These are phyloP conservation scores for Pegea sp. DNA, from an alignment of 23 tunicate genomes.

Conservation along the genomic window DNA sequence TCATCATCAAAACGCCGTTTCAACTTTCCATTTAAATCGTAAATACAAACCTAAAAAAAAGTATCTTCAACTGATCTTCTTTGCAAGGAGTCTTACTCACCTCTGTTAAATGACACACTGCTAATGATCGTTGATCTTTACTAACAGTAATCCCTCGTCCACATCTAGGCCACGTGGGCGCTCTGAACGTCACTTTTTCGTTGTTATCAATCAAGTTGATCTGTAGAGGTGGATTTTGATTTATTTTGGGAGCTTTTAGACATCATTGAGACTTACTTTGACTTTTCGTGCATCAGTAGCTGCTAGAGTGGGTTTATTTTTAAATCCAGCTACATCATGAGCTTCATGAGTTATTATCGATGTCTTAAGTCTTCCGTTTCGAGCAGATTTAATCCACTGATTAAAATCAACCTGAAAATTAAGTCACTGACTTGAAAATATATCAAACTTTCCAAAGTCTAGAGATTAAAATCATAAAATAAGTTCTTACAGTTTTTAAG, in stretches of 20 bases:
- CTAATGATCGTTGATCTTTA: not conserved
- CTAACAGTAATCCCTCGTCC: slow-evolving; percentile 18
- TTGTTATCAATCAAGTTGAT: not conserved
- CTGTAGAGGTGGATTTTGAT: not conserved
- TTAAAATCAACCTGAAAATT: not conserved
- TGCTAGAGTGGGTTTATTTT: not conserved
- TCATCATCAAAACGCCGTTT: slow-evolving; percentile 4
- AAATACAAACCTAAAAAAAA: slow-evolving; percentile 7
- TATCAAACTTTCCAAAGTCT: no score
- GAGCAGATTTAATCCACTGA: not conserved
- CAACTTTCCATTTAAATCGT: slow-evolving; percentile 12
- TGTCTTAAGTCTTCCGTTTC: not conserved
- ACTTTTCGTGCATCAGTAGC: slow-evolving; percentile 1
- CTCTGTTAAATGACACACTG: slow-evolving; percentile 24
- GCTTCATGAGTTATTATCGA: not conserved
- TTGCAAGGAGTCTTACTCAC: not conserved
- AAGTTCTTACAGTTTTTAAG: not conserved
- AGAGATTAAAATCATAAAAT: not conserved
- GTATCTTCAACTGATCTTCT: not conserved
- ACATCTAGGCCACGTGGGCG: slow-evolving; percentile 37
- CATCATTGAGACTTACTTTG: not conserved
- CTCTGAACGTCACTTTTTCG: slow-evolving; percentile 7
- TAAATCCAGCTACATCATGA: not conserved
- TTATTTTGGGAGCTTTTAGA: not conserved
- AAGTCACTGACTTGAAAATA: no score